Evolutionary conservation across 2,888 invertebrate genomes (phyloP), one percentile per base, ranked within the genome.

Genomic region (Tachina grossa): DNA sequence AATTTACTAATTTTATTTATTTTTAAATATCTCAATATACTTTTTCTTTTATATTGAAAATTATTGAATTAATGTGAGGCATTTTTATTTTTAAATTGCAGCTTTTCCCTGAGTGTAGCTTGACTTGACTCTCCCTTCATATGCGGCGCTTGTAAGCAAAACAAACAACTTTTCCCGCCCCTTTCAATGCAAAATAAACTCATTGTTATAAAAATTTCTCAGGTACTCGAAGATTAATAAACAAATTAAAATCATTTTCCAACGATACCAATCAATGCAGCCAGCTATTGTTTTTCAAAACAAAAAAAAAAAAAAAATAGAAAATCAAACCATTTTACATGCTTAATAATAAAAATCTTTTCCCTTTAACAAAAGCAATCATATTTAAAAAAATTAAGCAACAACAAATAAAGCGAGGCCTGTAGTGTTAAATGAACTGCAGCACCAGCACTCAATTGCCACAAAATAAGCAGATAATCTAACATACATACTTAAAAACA

Each of bases 381-480:
- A 83, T 49, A 57, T 22, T 39, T 6, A 82, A 69, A 47, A 55
- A 43, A 53, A 53, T 43, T 31, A 31, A 13, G 14, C 10, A 9
- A 22, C 2, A 11, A 53, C 53, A 53, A 19, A 9, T n/a, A n/a
- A 14, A 43, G 59, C 39, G 16, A 47, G 22, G 66, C 80, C 74
- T 51, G 57, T 68, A 66, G 80, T 81, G 80, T 81, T 81, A 81
- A 79, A 59, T 81, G 59, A 81, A 55, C 69, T 63, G 78, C 68
- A 59, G 43, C 65, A 75, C 19, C 49, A 65, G 14, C 69, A 66
- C 22, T 63, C 61, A 53, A 68, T 61, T 43, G 61, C 43, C 14
- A 55, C 4, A n/a, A n/a, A n/a, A n/a, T n/a, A n/a, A n/a, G n/a
- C n/a, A n/a, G n/a, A n/a, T n/a, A n/a, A n/a, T n/a, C n/a, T n/a